phyloP scores from a whole-genome alignment of 2,797 vertebrate species.

The Chelon auratus region DNA sequence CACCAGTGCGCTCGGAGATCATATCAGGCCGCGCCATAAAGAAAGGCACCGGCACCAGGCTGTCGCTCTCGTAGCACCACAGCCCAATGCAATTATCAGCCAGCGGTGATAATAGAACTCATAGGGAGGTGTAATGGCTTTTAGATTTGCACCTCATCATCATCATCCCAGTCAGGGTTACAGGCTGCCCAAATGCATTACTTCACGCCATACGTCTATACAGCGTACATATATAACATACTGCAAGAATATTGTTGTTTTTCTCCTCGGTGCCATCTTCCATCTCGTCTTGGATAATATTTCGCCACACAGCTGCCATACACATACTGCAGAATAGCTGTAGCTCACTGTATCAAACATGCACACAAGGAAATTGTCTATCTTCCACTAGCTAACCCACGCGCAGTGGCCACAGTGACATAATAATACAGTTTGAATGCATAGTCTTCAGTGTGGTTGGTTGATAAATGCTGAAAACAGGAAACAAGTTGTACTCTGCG shows the following conservation, averaged over 20 bases:
- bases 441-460: conserved; percentile 27
- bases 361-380: conserved; percentile 29
- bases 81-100: conserved; percentile 78
- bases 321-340: conserved; percentile 27
- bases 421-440: conserved; percentile 54
- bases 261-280: conserved; percentile 23
- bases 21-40: conserved; percentile 67
- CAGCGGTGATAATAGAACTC: conserved; percentile 78
- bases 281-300: conserved; percentile 20
- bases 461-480: conserved; percentile 70
- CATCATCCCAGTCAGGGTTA: conserved; percentile 57
- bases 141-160: conserved; percentile 82
- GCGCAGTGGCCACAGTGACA: conserved; percentile 33
- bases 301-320: conserved; percentile 15
- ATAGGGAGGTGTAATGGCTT: conserved; percentile 78
- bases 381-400: conserved; percentile 56
- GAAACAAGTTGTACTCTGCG: conserved; percentile 58
- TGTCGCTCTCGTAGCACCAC: conserved; percentile 60
- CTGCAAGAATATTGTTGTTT: conserved; percentile 14
- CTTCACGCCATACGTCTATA: conserved; percentile 47
- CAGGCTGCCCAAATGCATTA: conserved; percentile 52
- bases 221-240: conserved; percentile 5
- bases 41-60: conserved; percentile 57
- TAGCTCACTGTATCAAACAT: conserved; percentile 20
- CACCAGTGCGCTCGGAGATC: conserved; percentile 74